A percentile compares a stretch with the other conserved stretches of the same genome.
Conservation (phyloP, 2,888 invertebrate genomes). For the Quadriops clusia region DNA sequence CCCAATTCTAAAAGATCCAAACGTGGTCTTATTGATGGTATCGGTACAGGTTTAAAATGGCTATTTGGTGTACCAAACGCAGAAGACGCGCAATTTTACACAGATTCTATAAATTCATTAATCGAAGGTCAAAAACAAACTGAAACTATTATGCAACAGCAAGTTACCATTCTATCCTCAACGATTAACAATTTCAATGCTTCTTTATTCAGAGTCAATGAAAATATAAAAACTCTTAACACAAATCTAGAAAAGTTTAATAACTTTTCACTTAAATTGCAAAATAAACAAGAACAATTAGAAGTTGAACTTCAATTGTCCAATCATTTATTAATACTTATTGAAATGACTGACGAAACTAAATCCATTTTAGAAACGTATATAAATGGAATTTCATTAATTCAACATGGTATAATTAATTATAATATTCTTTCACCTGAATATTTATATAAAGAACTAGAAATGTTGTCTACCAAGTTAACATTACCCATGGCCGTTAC, state of each 20-base stretch:
- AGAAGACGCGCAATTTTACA: conserved; percentile 5
- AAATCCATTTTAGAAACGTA: conserved; percentile 3
- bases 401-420: not conserved
- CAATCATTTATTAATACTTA: conserved; percentile 6
- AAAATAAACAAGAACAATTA: conserved; percentile 2
- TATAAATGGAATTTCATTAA: conserved; percentile 4
- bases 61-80: no score
- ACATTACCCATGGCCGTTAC: no score
- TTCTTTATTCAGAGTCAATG: conserved; percentile 4
- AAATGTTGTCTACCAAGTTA: no score
- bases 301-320: conserved; percentile 1
- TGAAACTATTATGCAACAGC: conserved; percentile 5
- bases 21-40: no score
- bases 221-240: conserved; percentile 2
- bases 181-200: conserved; percentile 8
- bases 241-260: conserved; percentile 5
- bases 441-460: not conserved
- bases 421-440: not conserved
- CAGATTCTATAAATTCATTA: conserved; percentile 8
- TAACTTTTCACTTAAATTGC: not conserved
- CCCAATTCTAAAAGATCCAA: no score
- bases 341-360: conserved; percentile 6
- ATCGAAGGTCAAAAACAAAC: conserved; percentile 2
- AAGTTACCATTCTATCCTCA: conserved; percentile 5
- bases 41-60: no score